phyloP scores from a whole-genome alignment of 2,113 vertebrate species.

The Ranitomeya imitator region DNA sequence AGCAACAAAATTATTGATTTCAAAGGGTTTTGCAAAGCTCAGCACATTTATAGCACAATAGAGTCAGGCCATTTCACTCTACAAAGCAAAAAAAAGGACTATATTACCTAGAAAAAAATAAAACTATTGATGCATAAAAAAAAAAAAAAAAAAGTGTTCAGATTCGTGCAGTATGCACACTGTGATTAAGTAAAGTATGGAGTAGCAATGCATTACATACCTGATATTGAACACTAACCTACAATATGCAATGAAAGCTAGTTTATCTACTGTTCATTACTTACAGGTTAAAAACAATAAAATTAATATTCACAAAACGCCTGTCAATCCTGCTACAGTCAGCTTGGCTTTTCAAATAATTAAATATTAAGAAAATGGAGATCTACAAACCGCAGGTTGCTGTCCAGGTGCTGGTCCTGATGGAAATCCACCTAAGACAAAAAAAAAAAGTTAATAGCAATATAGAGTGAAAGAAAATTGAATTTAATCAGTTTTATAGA shows the following conservation, averaged over 20 bases:
- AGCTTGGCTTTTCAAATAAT: neutral
- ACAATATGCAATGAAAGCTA: neutral
- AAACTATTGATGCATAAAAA: neutral
- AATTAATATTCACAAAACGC: too few species aligned
- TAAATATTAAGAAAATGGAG: neutral
- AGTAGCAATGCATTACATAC: conserved; percentile 26
- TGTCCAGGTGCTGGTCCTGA: conserved; percentile 38
- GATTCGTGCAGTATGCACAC: too few species aligned
- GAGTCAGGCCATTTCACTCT: neutral
- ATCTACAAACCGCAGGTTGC: conserved; percentile 27
- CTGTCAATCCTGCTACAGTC: neutral
- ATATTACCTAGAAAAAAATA: neutral
- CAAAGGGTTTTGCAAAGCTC: neutral
- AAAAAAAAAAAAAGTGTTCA: neutral
- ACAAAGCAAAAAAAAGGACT: neutral
- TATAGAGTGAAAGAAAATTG: too few species aligned
- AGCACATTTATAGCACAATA: neutral
- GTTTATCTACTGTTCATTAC: neutral
- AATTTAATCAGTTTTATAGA: too few species aligned
- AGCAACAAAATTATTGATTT: neutral
- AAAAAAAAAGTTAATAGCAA: neutral
- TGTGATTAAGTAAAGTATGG: neutral
- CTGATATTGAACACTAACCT: conserved; percentile 44
- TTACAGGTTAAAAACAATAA: too few species aligned
- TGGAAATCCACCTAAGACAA: conserved; percentile 46